phyloP scores from a whole-genome alignment of 2,888 invertebrate species.

The Lycia hirtaria region DNA sequence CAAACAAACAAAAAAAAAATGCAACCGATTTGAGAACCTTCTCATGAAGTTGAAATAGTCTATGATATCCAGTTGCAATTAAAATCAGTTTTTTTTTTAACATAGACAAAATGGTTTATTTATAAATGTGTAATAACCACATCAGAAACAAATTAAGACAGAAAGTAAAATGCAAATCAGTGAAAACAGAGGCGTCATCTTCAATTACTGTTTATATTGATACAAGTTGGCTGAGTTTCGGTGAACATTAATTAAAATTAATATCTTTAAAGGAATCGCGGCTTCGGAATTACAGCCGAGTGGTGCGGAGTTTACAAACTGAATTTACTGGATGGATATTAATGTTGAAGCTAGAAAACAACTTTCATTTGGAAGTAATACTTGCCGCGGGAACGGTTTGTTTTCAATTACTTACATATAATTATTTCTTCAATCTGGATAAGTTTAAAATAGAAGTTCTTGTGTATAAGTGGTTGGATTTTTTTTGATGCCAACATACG shows the following conservation, averaged over 20 bases:
- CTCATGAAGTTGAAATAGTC: too few species aligned
- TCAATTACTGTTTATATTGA: constrained; percentile 27
- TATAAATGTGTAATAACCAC: too few species aligned
- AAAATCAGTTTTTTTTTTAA: background rate
- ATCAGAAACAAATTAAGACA: background rate
- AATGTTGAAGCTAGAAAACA: constrained; percentile 18
- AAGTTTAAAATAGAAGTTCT: too few species aligned
- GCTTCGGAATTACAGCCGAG: constrained; percentile 34
- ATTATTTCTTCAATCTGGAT: too few species aligned
- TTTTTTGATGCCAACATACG: too few species aligned
- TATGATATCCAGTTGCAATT: too few species aligned
- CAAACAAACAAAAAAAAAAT: too few species aligned
- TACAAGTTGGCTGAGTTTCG: constrained; percentile 23
- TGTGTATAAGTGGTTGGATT: too few species aligned
- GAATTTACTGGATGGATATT: constrained; percentile 26
- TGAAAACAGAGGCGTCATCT: constrained; percentile 2
- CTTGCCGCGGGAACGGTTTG: constrained; percentile 3
- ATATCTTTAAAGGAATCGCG: constrained; percentile 40
- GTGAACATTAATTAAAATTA: constrained; percentile 42
- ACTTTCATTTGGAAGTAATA: constrained; percentile 4
- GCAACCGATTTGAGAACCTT: too few species aligned
- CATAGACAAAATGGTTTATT: background rate
- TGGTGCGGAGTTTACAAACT: constrained; percentile 26
- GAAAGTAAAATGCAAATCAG: background rate
- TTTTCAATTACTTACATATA: background rate